Base-by-base conservation (phyloP, 1,140 invertebrate species). In the Radopholus similis region DNA sequence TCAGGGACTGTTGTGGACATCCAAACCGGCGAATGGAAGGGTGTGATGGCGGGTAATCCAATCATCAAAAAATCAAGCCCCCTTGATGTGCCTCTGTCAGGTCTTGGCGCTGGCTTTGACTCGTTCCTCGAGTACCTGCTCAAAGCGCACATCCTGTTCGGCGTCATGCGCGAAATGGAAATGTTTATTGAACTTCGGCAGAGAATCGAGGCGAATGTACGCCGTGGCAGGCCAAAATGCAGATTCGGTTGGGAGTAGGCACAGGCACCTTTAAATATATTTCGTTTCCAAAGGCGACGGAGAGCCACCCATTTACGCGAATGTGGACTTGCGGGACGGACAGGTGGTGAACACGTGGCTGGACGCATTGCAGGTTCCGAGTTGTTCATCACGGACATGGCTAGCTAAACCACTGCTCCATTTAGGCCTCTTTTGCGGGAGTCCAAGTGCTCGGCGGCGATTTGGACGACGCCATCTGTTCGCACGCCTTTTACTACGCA, bases 101-200 rank as follows among this genome's bases (percentile, higher is more conserved):
- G 89, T 4, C 75, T 89, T 6, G 89, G 88, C 28, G 88, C 88
- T 53, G 88, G 88, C 21, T 78, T 88, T n/a, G 88, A 89, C 78
- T 88, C 88, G 11, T 89, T 87, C 78, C 89, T 85, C 81, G 88
- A 89, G 83, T 89, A 89, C 83, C 81, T 89, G 54, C 83, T 89
- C 21, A 89, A 89, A 80, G 83, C 87, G 23, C 88, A 86, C 72
- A 88, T 89, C 71, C 72, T 89, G 35, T 89, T 89, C 84, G 88
- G 87, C 26, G 86, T 89, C 64, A 74, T 83, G 60, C 83, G 64
- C 11, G 87, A 88, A 76, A 83, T 86, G 35, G 68, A 82, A 55
- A 88, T 87, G 85, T 89, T 88, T 76, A 86, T 87, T 78, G 86
- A 88, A 76, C 85, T 85, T 3, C 88, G 88, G 78, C 78, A 83